Base-by-base conservation (phyloP, 2,888 invertebrate genomes). In the Beris chalybata region DNA sequence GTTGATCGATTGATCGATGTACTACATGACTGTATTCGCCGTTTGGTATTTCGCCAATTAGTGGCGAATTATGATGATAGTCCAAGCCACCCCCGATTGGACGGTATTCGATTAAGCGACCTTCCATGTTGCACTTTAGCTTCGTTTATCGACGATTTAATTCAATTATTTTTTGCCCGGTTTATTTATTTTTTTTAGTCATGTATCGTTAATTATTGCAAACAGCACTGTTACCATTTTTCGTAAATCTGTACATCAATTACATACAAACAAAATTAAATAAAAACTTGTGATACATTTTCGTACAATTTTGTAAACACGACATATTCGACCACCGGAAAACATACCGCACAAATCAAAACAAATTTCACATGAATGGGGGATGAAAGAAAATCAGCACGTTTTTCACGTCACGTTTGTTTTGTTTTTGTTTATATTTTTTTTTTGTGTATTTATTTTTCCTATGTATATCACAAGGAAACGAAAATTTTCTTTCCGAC, bases 1-100 rank as follows among this genome's bases (percentile, higher is more conserved):
- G 77, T 73, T 87, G 87, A 71, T 87, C 87, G 77, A 87, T 87
- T 71, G 87, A 87, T 73, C 87, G 83, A 75, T 87, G 87, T 74
- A 87, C 86, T 70, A 86, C 86, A 65, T 86, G 85, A 72, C 86
- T 84, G 76, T 87, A 87, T 72, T 87, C 87, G 2, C 82, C 81
- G 72, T 86, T 78, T 45, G 87, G 87, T 76, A 87, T 87, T 79
- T 87, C 87, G 1, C 87, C 87, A 83, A 87, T 87, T 12, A 87
- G 76, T 7, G 87, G 87, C 12, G 87, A 87, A 68, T 79, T 81
- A 75, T 87, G 87, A 76, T 87, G 87, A 77, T 87, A 87, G 74
- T 87, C 87, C 69, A 87, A 81, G 45, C 87, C 87, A 66, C 86
- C 86, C 61, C 74, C 87, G 70, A 80, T 85, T 69, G 84, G 84